Percentiles rank a stretch among this genome's conserved stretches.
phyloP scores from a whole-genome alignment of 2,113 vertebrate species.

The Anhinga rufa region DNA sequence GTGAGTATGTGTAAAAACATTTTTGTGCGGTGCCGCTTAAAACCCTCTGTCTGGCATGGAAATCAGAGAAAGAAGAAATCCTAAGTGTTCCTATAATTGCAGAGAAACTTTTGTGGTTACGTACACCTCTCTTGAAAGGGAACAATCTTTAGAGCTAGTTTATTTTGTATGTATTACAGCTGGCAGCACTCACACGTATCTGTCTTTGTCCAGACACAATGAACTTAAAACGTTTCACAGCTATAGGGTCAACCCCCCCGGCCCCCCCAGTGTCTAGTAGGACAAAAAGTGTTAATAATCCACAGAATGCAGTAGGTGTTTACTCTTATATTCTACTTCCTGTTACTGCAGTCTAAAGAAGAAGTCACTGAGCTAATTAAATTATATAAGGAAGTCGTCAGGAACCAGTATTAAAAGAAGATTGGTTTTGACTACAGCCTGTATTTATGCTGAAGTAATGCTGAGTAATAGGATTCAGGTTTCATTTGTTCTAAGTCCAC shows the following conservation, averaged over 20 bases:
- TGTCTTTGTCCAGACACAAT: background rate
- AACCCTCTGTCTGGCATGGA: background rate
- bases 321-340: background rate
- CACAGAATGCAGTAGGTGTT: background rate
- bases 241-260: background rate
- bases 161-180: background rate
- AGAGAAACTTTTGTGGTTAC: background rate
- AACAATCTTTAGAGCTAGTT: background rate
- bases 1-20: background rate
- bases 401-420: background rate
- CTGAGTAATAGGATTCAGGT: background rate
- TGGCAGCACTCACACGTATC: background rate
- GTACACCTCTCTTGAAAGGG: background rate
- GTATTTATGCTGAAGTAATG: background rate
- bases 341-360: background rate
- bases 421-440: background rate
- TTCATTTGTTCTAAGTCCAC: slow-evolving; percentile 7
- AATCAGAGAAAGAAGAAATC: background rate
- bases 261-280: background rate
- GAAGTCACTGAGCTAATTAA: background rate
- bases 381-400: background rate
- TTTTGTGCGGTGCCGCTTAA: background rate
- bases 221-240: background rate
- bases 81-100: background rate
- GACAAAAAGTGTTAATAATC: background rate